Evolutionary conservation across 2,113 vertebrate species (phyloP).

Genomic region (Microcebus lehilahytsara): DNA sequence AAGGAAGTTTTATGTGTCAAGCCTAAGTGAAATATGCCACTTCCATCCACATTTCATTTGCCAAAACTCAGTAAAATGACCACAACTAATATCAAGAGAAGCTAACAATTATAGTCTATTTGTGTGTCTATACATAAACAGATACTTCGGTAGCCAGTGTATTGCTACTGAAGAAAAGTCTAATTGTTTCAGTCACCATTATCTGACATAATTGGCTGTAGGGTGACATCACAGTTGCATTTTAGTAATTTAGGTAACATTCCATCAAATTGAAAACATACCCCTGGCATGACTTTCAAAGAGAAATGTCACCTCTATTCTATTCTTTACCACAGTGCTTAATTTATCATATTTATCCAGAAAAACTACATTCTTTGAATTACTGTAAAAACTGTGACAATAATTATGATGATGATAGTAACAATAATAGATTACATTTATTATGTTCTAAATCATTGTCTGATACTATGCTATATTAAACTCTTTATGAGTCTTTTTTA

Average conservation of each 20-base stretch:
- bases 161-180: conserved; percentile 33
- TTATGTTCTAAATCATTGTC: not conserved
- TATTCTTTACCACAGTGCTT: not conserved
- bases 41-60: not conserved
- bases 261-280: conserved; percentile 44
- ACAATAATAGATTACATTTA: not conserved
- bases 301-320: conserved; percentile 42
- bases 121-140: not conserved
- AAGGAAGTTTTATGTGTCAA: not conserved
- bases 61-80: not conserved
- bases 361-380: conserved; percentile 37
- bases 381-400: conserved; percentile 21
- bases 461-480: not conserved
- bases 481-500: not conserved
- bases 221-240: not conserved
- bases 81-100: not conserved
- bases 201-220: conserved; percentile 55
- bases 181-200: conserved; percentile 48
- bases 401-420: conserved; percentile 27
- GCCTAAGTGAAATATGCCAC: not conserved
- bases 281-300: conserved; percentile 42
- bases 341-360: not conserved
- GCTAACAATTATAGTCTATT: conserved; percentile 31
- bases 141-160: not conserved
- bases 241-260: conserved; percentile 47